Evolutionary conservation across 2,113 vertebrate species (phyloP).

Genomic region (Oriolus oriolus): DNA sequence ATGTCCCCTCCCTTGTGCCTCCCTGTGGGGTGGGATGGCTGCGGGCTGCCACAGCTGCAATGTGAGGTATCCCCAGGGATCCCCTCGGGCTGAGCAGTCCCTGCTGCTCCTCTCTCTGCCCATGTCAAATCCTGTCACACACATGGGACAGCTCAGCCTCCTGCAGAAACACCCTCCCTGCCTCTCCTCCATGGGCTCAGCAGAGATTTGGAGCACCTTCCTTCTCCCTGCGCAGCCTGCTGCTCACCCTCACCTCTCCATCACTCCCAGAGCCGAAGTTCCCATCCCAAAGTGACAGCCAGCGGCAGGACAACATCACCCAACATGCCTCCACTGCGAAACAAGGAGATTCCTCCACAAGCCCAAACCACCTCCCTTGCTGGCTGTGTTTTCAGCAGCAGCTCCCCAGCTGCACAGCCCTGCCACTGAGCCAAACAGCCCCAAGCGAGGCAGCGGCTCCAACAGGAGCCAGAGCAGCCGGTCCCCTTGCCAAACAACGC

Average conservation of each 20-base stretch:
- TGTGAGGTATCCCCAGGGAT: background rate
- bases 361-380: background rate
- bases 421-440: background rate
- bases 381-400: background rate
- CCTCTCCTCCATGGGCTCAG: background rate
- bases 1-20: background rate
- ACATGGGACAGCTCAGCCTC: background rate
- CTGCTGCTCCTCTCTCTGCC: background rate
- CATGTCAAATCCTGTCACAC: background rate
- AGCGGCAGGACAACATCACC: background rate
- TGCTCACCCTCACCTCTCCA: background rate
- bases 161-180: background rate
- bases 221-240: background rate
- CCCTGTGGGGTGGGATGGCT: background rate
- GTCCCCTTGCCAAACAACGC: fast-evolving
- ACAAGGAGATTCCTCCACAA: background rate
- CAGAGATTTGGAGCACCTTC: background rate
- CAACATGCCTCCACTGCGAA: fast-evolving
- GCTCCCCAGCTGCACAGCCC: background rate
- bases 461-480: background rate
- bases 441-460: fast-evolving
- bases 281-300: background rate
- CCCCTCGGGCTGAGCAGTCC: background rate
- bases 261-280: background rate
- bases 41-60: background rate